Evolutionary conservation across 2,888 invertebrate species (phyloP).

Genomic region (Agrilus cyanescens): DNA sequence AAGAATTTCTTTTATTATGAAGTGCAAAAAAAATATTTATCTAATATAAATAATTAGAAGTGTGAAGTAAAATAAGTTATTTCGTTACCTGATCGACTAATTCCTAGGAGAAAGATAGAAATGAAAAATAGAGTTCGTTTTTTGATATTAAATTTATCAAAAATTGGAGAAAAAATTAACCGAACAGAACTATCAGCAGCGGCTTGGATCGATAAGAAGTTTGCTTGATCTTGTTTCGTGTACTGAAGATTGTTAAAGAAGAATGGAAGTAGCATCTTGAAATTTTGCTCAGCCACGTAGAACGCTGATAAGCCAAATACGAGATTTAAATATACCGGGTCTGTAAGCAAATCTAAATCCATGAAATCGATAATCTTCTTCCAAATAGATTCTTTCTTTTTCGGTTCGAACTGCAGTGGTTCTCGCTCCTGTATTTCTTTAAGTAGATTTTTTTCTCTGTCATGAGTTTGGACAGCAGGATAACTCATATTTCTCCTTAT

Average conservation of each 20-base stretch:
- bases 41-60: too few species aligned
- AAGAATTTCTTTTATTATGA: too few species aligned
- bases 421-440: slow-evolving; percentile 21
- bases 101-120: slow-evolving; percentile 59
- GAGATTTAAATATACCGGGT: slow-evolving; percentile 60
- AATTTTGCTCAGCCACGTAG: slow-evolving; percentile 64
- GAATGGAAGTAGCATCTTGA: slow-evolving; percentile 61
- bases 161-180: slow-evolving; percentile 60
- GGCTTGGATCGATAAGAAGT: slow-evolving; percentile 63
- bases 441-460: slow-evolving; percentile 19
- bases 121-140: slow-evolving; percentile 61
- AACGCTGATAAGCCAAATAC: slow-evolving; percentile 60
- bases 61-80: background rate
- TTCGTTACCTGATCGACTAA: slow-evolving; percentile 59
- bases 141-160: slow-evolving; percentile 50
- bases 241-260: slow-evolving; percentile 52
- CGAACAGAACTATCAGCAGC: slow-evolving; percentile 64
- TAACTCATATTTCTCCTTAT: slow-evolving; percentile 34
- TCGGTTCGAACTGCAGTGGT: slow-evolving; percentile 21
- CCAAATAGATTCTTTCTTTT: slow-evolving; percentile 27
- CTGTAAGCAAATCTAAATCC: slow-evolving; percentile 60
- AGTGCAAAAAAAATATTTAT: too few species aligned
- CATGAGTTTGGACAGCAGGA: slow-evolving; percentile 30
- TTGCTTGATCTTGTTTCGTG: slow-evolving; percentile 55
- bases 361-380: slow-evolving; percentile 46